Percentiles rank a stretch among this genome's conserved stretches.
These are phyloP conservation scores for Nemoura dubitans DNA, from an alignment of 2,888 invertebrate species.

Conservation along the genomic window DNA sequence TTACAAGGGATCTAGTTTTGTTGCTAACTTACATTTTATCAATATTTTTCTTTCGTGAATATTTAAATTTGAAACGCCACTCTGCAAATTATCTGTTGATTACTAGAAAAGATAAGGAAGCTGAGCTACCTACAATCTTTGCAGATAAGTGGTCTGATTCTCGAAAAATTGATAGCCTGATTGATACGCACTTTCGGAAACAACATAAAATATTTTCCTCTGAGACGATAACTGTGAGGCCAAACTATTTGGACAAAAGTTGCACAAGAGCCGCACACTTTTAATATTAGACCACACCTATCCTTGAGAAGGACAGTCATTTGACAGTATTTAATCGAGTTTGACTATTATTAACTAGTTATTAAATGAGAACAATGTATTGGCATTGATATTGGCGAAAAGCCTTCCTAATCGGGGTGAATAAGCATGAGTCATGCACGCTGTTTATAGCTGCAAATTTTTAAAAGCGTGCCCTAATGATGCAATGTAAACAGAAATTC, in stretches of 20 bases:
- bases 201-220: not conserved
- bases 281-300: not conserved
- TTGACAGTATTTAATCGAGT: not conserved
- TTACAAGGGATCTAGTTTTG: not conserved
- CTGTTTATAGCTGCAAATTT: not conserved
- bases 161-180: not conserved
- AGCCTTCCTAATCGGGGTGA: not conserved
- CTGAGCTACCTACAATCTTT: not conserved
- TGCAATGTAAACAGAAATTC: too few relatives aligned
- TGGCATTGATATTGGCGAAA: conserved; percentile 12
- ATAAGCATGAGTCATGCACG: not conserved
- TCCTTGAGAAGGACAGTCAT: not conserved
- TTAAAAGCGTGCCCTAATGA: too few relatives aligned
- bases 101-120: not conserved
- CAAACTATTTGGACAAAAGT: not conserved
- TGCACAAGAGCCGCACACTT: not conserved
- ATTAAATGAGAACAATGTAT: not conserved
- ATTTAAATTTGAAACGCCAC: not conserved
- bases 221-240: too few relatives aligned
- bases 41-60: not conserved
- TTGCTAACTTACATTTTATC: not conserved
- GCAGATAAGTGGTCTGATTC: not conserved
- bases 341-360: not conserved
- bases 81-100: not conserved
- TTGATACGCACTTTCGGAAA: not conserved